Base-by-base conservation (phyloP, 2,888 invertebrate species). In the Cataglyphis rosenhaueri region DNA sequence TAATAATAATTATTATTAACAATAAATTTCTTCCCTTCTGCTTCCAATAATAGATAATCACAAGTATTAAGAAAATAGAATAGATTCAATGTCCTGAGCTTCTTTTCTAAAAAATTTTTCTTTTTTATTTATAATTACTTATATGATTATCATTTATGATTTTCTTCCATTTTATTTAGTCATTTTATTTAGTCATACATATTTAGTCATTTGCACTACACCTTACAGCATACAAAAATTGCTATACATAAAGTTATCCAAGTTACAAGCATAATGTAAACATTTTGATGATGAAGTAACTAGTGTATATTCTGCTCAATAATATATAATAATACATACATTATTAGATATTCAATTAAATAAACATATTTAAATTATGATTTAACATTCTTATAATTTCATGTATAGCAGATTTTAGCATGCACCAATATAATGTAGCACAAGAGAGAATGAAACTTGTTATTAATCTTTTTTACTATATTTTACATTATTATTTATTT, bases 401-500 rank as follows among this genome's bases (percentile, higher is more conserved):
- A 52, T 48, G 18, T 48, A 4, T 48, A 52, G n/a, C n/a, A 52
- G 48, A 52, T 52, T 52, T 52, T n/a, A 52, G 8, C 18, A n/a
- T 52, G n/a, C 44, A 44, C 0, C 38, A 38, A 18, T 44, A 15
- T 2, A 52, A 52, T 52, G 15, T 52, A 52, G 8, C n/a, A n/a
- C 18, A 15, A 18, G 2, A 44, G 0, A 44, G 32, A 32, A 32
- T 41, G 12, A 44, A 44, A 18, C 15, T 44, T 44, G 44, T 44
- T 5, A 44, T 44, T 44, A 44, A 15, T 18, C 44, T 44, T 44
- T 44, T 44, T 44, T 44, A 3, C 4, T 52, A n/a, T 52, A 52
- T n/a, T 52, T 52, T n/a, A n/a, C 8, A 52, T 44, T 52, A n/a
- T n/a, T 52, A n/a, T 57, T 57, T 62, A 62, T 35, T 62, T 25